Conservation (phyloP, 2,797 vertebrate species). For the Myioborus melanocephalus region DNA sequence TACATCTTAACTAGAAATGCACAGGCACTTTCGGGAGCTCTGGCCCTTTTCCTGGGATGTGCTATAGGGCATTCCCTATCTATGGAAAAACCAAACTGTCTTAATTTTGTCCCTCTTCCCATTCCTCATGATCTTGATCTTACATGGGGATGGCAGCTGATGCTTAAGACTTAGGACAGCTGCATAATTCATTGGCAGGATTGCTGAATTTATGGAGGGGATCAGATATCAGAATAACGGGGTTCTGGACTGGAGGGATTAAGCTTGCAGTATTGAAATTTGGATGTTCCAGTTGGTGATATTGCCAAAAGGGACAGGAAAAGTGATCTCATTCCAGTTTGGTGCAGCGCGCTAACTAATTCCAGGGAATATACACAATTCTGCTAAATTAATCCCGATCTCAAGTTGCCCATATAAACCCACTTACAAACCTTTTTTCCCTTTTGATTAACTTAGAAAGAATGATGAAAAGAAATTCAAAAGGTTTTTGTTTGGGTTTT, state of each 20-base stretch:
- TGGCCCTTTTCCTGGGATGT: background rate
- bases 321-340: background rate
- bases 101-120: background rate
- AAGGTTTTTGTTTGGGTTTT: background rate
- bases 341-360: background rate
- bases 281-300: background rate
- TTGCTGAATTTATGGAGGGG: background rate
- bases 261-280: background rate
- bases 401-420: background rate
- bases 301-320: background rate
- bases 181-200: constrained; percentile 22
- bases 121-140: background rate
- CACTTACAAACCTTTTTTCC: background rate
- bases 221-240: background rate
- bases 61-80: background rate
- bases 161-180: constrained; percentile 6
- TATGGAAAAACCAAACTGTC: background rate
- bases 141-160: constrained; percentile 13
- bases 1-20: background rate
- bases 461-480: background rate
- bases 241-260: constrained; percentile 20
- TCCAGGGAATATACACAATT: background rate
- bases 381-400: background rate
- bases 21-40: background rate
- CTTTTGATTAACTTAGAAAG: background rate